These are phyloP conservation scores for Rhyacichthys aspro DNA, from an alignment of 2,797 vertebrate genomes.

Conservation along the genomic window DNA sequence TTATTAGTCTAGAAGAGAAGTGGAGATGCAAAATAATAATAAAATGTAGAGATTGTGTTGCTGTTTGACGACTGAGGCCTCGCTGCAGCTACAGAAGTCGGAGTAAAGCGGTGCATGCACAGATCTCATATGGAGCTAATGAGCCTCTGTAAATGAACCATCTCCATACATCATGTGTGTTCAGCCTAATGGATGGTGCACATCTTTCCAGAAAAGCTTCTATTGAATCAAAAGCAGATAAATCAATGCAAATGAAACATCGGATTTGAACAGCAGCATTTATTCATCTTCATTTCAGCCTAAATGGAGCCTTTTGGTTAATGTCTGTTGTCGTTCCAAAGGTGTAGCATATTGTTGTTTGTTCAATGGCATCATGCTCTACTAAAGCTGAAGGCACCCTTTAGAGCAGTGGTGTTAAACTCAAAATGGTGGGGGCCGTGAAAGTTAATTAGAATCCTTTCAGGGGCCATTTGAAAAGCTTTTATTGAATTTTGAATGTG, in stretches of 20 bases:
- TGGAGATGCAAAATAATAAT: too few relatives aligned
- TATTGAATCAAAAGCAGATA: conserved; percentile 58
- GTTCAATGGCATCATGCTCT: background rate
- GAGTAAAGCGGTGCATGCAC: conserved; percentile 38
- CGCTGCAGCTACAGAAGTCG: background rate
- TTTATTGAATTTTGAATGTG: too few relatives aligned
- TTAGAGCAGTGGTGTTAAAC: too few relatives aligned
- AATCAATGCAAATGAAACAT: conserved; percentile 63
- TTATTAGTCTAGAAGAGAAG: too few relatives aligned
- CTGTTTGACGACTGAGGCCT: too few relatives aligned
- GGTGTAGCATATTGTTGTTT: background rate
- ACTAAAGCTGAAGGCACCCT: background rate
- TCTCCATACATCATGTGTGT: conserved; percentile 54
- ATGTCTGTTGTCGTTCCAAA: conserved; percentile 1
- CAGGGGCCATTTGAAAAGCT: too few relatives aligned
- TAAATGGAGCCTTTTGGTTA: conserved; percentile 47
- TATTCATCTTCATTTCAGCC: conserved; percentile 53
- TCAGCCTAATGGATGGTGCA: conserved; percentile 53
- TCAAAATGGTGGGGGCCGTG: too few relatives aligned
- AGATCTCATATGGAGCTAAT: conserved; percentile 50
- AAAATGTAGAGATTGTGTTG: too few relatives aligned
- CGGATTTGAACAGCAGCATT: conserved; percentile 41
- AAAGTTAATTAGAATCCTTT: too few relatives aligned
- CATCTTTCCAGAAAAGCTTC: conserved; percentile 50
- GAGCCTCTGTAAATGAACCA: conserved; percentile 56